Base-by-base conservation (phyloP, 2,888 invertebrate genomes). In the Pristionchus mayeri region DNA sequence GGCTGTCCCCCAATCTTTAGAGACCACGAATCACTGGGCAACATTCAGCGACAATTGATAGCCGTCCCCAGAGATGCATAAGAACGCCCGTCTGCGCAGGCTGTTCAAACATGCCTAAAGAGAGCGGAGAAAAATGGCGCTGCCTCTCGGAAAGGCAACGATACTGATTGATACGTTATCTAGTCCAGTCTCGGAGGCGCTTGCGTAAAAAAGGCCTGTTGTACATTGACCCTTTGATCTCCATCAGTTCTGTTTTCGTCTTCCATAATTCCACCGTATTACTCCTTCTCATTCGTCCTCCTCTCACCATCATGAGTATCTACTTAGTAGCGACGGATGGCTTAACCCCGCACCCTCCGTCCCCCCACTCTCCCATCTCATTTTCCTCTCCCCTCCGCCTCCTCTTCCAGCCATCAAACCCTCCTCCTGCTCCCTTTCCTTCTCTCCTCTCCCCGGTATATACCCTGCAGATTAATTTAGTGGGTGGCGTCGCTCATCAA, bases 241-340 rank as follows among this genome's bases (percentile, higher is more conserved):
- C n/a, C n/a, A n/a, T n/a, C n/a, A n/a, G n/a, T n/a, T n/a, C n/a
- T n/a, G n/a, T n/a, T n/a, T n/a, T n/a, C n/a, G n/a, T n/a, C n/a
- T n/a, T n/a, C n/a, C n/a, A n/a, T n/a, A n/a, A 54, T 54, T 63
- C 30, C 37, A 1, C 30, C 67, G 11, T 30, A 27, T 63, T 18
- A 6, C 67, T 1, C 67, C 44, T 71, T 44, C 13, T n/a, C 13
- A 18, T 18, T 44, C 71, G 21, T 21, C 44, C 44, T 67, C 71
- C 44, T 44, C 44, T 54, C 71, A 71, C n/a, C 67, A 71, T 71
- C 71, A 71, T 71, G 71, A 71, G 71, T 44, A 71, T 37, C 71
- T 71, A 71, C 71, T 71, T 71, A 71, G 71, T 71, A 44, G 44
- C 71, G 63, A 63, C 34, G 60, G 60, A 60, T 67, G 71, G 71